Evolutionary conservation across 2,888 invertebrate genomes (phyloP), one percentile per base, ranked within the genome.

Genomic region (Julus scanicus): DNA sequence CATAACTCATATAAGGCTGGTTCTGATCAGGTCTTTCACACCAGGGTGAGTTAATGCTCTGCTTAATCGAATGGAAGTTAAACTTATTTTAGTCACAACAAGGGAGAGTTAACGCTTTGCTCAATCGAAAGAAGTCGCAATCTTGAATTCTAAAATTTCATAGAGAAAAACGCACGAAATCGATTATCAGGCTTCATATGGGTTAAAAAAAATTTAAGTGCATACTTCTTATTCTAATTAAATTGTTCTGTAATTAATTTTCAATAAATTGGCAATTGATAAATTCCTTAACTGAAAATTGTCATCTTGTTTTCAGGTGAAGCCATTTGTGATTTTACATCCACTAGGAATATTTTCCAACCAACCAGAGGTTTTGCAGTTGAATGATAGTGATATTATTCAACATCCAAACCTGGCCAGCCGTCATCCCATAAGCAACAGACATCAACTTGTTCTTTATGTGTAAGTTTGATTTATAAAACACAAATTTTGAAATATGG

Each of bases 331-430:
- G 6, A 96, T 96, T 87, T 93, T 99, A 0, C 97, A 99, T 91
- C 99, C 99, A 0, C 96, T 96, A 90, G 95, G 97, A 86, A 96
- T 95, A 91, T 98, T 98, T 92, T 95, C 97, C 13, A 95, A 95
- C 90, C 94, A 97, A 91, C 95, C 96, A 0, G 96, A 97, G 89
- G 92, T 95, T 2, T 93, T 99, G 20, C 95, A 96, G 91, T 93
- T 98, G 1, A 94, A 94, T 20, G 96, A 97, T 88, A 94, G 94
- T 83, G 97, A 97, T 90, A 94, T 97, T 90, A 93, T 95, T 88
- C 90, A 95, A 89, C 92, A 94, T 15, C 95, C 95, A 2, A 91
- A 91, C 84, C 91, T 91, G 89, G 93, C 93, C 0, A 94, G 95
- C 53, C 96, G 95, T 91, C 93, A 94, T 89, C 95, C 95, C 0